Base-by-base conservation (phyloP, 2,113 vertebrate species). In the Conger conger region DNA sequence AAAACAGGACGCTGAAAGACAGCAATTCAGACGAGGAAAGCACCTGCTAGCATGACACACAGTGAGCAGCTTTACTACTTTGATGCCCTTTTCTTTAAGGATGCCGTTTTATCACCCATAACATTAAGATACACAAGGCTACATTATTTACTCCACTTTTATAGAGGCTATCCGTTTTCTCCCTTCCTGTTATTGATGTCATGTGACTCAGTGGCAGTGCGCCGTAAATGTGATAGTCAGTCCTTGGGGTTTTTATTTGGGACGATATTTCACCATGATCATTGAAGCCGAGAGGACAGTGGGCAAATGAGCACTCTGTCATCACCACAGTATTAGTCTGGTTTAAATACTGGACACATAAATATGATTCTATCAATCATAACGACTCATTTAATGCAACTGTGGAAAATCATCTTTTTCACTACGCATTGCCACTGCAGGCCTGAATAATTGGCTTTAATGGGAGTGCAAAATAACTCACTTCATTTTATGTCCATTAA, bases 41-140 rank as follows among this genome's bases (percentile, higher is more conserved):
- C 93, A 95, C 93, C 94, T 95, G 93, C 76, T 86, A 17, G 82
- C 54, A 40, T 3, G 37, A 13, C 86, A 86, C 83, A 86, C 80
- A 79, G 84, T 88, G 86, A 86, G 88, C 79, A 37, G 87, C 89
- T 90, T 90, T 54, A 83, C 79, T 77, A 57, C 54, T 79, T 82
- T n/a, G 23, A 83, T 86, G 82, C 45, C 83, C 83, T 54, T 88
- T 87, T 84, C 76, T 88, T 88, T 82, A 57, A 89, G 82, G 79
- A 84, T 33, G 45, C 36, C 20, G 79, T 54, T 86, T 82, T 84
- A 76, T 76, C 23, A 50, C 36, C 84, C 37, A 37, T 27, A 45
- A 57, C 45, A 80, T 38, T 78, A 86, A 77, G 63, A 84, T 81
- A 85, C 54, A 54, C 4, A 81, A 23, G 76, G 77, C 78, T 76